A percentile compares a stretch with the other conserved stretches of the same genome.
These are phyloP conservation scores for Smittia aterrima DNA, from an alignment of 2,888 invertebrate genomes.

Conservation along the genomic window DNA sequence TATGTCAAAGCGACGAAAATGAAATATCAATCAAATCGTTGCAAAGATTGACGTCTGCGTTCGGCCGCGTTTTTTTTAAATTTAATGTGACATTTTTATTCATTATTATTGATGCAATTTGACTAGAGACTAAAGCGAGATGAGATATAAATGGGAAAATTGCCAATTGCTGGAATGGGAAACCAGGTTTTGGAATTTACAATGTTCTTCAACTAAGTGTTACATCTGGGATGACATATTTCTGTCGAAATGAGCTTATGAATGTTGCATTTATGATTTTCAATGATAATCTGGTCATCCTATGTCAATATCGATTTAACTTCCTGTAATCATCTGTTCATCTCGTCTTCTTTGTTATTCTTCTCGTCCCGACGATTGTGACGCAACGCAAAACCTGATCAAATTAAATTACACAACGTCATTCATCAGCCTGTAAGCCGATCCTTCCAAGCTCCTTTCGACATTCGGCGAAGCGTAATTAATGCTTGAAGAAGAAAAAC, in stretches of 20 bases:
- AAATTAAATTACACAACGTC: constrained; percentile 13
- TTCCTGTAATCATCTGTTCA: too few species aligned
- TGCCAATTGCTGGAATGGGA: too few species aligned
- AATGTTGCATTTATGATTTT: too few species aligned
- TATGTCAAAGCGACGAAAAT: constrained; percentile 38
- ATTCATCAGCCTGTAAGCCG: not conserved
- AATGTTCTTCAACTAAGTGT: too few species aligned
- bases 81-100: constrained; percentile 41
- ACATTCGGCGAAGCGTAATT: not conserved
- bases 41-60: constrained; percentile 39
- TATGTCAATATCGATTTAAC: too few species aligned
- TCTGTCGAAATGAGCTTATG: too few species aligned
- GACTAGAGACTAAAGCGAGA: not conserved
- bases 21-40: constrained; percentile 40
- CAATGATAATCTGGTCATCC: too few species aligned
- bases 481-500: not conserved
- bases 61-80: constrained; percentile 4
- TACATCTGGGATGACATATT: too few species aligned
- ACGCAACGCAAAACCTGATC: constrained; percentile 9
- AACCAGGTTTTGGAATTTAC: too few species aligned
- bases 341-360: not conserved
- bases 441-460: constrained; percentile 7
- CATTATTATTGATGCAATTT: constrained; percentile 28
- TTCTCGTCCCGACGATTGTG: not conserved
- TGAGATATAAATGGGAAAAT: not conserved